phyloP scores from a whole-genome alignment of 2,113 vertebrate species.

The Arothron firmamentum region DNA sequence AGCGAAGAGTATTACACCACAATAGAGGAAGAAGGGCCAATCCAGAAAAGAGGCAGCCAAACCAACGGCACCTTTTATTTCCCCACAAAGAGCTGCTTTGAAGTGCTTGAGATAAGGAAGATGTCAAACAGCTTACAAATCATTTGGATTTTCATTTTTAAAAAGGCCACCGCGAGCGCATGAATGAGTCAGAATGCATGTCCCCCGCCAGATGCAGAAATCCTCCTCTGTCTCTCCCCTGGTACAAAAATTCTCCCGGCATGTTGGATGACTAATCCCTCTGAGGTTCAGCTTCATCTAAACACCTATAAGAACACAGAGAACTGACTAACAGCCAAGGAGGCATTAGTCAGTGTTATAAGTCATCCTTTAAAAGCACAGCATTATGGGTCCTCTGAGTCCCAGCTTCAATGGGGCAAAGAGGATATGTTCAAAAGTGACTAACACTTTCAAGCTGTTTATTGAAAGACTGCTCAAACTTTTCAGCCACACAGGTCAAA shows the following conservation, averaged over 20 bases:
- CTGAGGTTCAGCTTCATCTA: slow-evolving; percentile 37
- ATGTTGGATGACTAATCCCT: slow-evolving; percentile 39
- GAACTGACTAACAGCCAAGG: slow-evolving; percentile 28
- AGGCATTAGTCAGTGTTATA: slow-evolving; percentile 36
- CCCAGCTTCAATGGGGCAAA: slow-evolving; percentile 4
- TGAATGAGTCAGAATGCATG: slow-evolving; percentile 21
- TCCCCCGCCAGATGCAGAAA: slow-evolving; percentile 2
- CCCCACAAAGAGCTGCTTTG: not conserved
- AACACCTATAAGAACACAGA: slow-evolving; percentile 46
- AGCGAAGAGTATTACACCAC: not conserved
- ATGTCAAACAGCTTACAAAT: slow-evolving; percentile 6
- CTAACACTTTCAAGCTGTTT: slow-evolving; percentile 2
- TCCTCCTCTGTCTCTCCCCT: not conserved
- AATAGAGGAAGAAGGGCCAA: not conserved
- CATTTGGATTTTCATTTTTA: not conserved
- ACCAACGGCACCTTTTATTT: not conserved
- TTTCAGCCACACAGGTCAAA: not conserved
- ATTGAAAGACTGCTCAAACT: not conserved
- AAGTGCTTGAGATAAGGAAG: not conserved
- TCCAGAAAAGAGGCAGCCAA: not conserved
- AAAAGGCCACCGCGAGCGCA: not conserved
- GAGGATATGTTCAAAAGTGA: not conserved
- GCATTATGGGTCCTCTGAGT: slow-evolving; percentile 1
- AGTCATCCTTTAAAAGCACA: slow-evolving; percentile 25
- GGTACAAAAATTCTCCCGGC: not conserved